Base-by-base conservation (phyloP, 2,888 invertebrate species). In the Nymphalis polychloros region DNA sequence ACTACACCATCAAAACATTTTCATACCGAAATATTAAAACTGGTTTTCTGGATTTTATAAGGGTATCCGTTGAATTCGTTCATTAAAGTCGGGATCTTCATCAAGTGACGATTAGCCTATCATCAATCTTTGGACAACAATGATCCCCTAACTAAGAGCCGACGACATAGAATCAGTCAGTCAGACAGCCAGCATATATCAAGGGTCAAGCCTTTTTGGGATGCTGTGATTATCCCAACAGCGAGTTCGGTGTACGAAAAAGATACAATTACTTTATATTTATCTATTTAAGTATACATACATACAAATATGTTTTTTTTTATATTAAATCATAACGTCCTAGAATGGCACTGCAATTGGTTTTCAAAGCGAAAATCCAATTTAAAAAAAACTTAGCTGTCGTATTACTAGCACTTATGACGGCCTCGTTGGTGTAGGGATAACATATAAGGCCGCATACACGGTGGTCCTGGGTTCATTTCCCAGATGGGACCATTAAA, bases 111-210 rank as follows among this genome's bases (percentile, higher is more conserved):
- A 85, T 88, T 84, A 87, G 78, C 77, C 84, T 75, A 83, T 80
- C 88, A 89, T 89, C 84, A 87, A 88, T 89, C 88, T 85, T 78
- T 76, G 79, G 79, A 78, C 76, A 75, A 88, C 88, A 88, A 87
- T 88, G 84, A 88, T 87, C 85, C 85, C 72, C 75, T 86, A 86
- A 87, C 87, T 86, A 85, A 88, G 85, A 86, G 79, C 75, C 80
- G 82, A 78, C 80, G 87, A 87, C 84, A 81, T 77, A 72, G 76
- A 77, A 83, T 81, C 81, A 77, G 80, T 81, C 83, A 79, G 72
- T 50, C 69, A 69, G 63, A 70, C 57, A 53, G 60, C 47, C 60
- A 55, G 64, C 76, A 83, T 86, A 80, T 72, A 80, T 85, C 83
- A 84, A 78, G 75, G 80, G 48, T 61, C 61, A 61, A 57, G 63